These are phyloP conservation scores for Gobionotothen gibberifrons DNA, from an alignment of 2,797 vertebrate species.

Conservation along the genomic window DNA sequence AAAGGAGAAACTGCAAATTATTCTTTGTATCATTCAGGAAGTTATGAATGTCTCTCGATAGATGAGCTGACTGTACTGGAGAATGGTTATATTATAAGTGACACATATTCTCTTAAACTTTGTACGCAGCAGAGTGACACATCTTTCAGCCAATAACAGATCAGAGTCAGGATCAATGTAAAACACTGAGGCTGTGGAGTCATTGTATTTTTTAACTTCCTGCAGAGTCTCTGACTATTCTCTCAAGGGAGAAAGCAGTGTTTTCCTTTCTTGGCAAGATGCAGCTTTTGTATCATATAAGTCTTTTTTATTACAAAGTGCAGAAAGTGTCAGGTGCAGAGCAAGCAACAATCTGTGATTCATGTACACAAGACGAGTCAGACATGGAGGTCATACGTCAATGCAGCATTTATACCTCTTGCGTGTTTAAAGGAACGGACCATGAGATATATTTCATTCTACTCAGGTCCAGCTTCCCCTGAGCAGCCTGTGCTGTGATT, in stretches of 20 bases:
- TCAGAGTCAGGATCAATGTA: background rate
- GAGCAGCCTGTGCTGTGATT: constrained; percentile 36
- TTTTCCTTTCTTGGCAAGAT: constrained; percentile 41
- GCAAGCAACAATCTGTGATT: constrained; percentile 43
- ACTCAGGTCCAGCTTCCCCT: constrained; percentile 37
- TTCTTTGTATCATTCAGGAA: constrained; percentile 45
- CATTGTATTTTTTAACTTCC: constrained; percentile 27
- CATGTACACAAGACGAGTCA: constrained; percentile 24
- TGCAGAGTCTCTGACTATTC: constrained; percentile 15
- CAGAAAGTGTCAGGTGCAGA: constrained; percentile 47
- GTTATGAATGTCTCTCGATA: constrained; percentile 34
- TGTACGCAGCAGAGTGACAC: constrained; percentile 16
- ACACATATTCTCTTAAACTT: background rate
- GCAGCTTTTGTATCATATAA: constrained; percentile 42
- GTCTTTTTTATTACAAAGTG: constrained; percentile 66
- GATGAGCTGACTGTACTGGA: constrained; percentile 1
- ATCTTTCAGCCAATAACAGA: constrained; percentile 30
- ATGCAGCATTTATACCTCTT: constrained; percentile 23
- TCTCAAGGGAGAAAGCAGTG: constrained; percentile 39
- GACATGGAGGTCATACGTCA: constrained; percentile 40
- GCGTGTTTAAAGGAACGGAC: background rate
- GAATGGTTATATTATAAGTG: constrained; percentile 5
- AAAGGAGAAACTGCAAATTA: constrained; percentile 39
- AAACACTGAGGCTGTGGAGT: constrained; percentile 5
- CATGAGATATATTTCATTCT: constrained; percentile 33